A percentile compares a stretch with the other conserved stretches of the same genome.
These are phyloP conservation scores for Euwallacea fornicatus DNA, from an alignment of 1,140 invertebrate species.

Conservation along the genomic window DNA sequence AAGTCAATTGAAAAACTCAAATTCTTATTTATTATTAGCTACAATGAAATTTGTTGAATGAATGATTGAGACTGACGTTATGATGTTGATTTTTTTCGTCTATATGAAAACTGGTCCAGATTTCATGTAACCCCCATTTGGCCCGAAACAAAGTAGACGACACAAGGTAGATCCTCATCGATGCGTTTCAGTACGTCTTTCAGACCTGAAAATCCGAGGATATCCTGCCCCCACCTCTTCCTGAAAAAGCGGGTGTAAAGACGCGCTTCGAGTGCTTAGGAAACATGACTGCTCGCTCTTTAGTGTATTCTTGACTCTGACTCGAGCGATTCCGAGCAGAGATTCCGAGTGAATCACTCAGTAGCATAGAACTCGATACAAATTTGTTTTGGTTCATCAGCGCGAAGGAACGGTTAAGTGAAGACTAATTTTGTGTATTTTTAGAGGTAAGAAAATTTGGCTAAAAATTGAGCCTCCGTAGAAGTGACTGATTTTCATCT, in stretches of 20 bases:
- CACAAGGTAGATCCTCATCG: neutral
- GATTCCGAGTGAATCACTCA: neutral
- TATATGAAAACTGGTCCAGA: neutral
- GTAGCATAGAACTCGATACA: neutral
- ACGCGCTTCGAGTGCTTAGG: neutral
- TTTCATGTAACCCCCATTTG: neutral
- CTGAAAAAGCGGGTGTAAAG: constrained; percentile 2
- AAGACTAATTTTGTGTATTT: neutral
- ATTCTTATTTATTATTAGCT: too few species aligned
- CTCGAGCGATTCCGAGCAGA: neutral
- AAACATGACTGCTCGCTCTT: neutral
- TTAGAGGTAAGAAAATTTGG: neutral
- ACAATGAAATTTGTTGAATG: neutral
- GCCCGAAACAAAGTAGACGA: neutral
- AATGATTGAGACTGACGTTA: neutral
- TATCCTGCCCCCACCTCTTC: constrained; percentile 19
- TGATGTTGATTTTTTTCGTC: neutral
- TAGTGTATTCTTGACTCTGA: constrained; percentile 5
- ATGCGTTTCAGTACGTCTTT: constrained; percentile 11
- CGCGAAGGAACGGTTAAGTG: neutral
- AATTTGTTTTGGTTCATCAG: neutral
- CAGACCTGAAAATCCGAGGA: constrained; percentile 11
- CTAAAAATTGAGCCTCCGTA: too few species aligned
- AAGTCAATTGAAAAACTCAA: neutral
- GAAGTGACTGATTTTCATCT: neutral